Percentiles rank a stretch among this genome's conserved stretches.
phyloP scores from a whole-genome alignment of 2,888 invertebrate genomes.

The Biston stratarius region DNA sequence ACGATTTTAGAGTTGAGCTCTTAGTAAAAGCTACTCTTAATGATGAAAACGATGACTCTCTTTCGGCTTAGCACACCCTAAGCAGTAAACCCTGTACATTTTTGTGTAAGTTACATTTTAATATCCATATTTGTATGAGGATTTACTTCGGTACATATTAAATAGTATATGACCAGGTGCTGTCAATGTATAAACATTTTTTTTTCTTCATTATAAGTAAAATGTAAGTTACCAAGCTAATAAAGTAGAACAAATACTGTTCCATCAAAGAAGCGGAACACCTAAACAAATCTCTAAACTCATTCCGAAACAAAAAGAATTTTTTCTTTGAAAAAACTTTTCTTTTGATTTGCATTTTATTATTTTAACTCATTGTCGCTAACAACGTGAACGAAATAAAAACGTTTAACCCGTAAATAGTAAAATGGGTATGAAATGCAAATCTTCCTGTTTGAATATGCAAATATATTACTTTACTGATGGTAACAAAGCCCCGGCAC shows the following conservation, averaged over 20 bases:
- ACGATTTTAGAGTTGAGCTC: too few species aligned
- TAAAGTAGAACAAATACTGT: neutral
- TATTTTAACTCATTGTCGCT: constrained; percentile 68
- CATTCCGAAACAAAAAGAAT: constrained; percentile 53
- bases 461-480: constrained; percentile 72
- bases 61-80: too few species aligned
- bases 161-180: too few species aligned
- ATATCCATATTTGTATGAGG: too few species aligned
- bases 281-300: constrained; percentile 28
- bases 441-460: constrained; percentile 76
- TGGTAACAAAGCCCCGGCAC: constrained; percentile 64
- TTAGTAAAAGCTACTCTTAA: too few species aligned
- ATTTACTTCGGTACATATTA: too few species aligned
- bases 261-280: constrained; percentile 21
- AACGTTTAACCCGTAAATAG: constrained; percentile 65
- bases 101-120: too few species aligned
- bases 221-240: neutral
- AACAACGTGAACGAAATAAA: constrained; percentile 61
- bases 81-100: too few species aligned
- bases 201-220: neutral
- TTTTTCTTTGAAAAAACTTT: constrained; percentile 36
- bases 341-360: constrained; percentile 75
- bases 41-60: too few species aligned
- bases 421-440: constrained; percentile 71
- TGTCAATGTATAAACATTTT: too few species aligned